phyloP scores from a whole-genome alignment of 2,888 invertebrate species.

The Incurvaria masculella region DNA sequence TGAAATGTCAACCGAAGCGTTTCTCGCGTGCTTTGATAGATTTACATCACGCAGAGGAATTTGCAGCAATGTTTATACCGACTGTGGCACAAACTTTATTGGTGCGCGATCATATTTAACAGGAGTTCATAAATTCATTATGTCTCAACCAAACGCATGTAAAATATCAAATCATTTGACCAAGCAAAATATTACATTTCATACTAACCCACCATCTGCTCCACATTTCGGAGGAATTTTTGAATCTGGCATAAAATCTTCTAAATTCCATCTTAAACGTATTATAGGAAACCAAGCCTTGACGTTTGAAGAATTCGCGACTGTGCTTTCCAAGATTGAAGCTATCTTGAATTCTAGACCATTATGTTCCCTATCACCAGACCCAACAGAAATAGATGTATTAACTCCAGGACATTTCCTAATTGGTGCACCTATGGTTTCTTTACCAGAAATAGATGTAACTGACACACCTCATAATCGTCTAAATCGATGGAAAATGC shows the following conservation, averaged over 20 bases:
- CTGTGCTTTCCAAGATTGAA: slow-evolving; percentile 16
- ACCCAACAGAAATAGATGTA: slow-evolving; percentile 1
- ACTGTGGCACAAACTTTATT: slow-evolving; percentile 21
- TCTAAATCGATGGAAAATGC: slow-evolving; percentile 9
- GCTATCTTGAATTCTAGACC: slow-evolving; percentile 18
- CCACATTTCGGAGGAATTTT: slow-evolving; percentile 22
- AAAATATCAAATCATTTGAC: slow-evolving; percentile 8
- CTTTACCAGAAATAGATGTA: slow-evolving; percentile 6
- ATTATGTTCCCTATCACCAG: slow-evolving; percentile 9
- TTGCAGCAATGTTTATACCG: slow-evolving; percentile 16
- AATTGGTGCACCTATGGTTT: background rate
- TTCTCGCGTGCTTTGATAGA: slow-evolving; percentile 8
- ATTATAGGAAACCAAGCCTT: slow-evolving; percentile 14
- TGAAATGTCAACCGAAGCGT: slow-evolving; percentile 16
- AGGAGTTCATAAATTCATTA: slow-evolving; percentile 7
- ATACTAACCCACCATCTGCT: slow-evolving; percentile 19
- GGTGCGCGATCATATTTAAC: slow-evolving; percentile 16
- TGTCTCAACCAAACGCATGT: background rate
- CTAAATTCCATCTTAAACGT: slow-evolving; percentile 20
- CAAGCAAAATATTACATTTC: slow-evolving; percentile 16
- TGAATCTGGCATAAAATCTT: slow-evolving; percentile 20
- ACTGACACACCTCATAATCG: background rate
- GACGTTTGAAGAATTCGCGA: slow-evolving; percentile 18
- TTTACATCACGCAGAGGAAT: slow-evolving; percentile 12
- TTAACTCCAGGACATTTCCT: slow-evolving; percentile 3